Base-by-base conservation (phyloP, 2,113 vertebrate genomes). In the Corynorhinus townsendii region DNA sequence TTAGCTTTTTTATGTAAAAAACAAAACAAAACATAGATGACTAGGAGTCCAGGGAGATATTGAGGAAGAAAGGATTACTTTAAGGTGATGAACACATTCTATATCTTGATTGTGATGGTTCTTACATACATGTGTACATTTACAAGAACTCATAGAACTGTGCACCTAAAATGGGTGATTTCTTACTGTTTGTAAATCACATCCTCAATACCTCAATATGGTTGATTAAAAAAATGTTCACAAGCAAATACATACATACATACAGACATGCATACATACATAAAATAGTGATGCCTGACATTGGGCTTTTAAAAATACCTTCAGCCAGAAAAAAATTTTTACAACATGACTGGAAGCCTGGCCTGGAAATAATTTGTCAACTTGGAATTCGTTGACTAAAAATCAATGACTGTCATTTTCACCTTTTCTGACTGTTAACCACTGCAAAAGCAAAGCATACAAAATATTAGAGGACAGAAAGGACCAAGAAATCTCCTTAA, bases 371-470 rank as follows among this genome's bases (percentile, higher is more conserved):
- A 85, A 88, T 87, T 79, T 73, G 24, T 94, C 62, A 69, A 7
- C 35, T 81, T 96, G 59, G 76, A 92, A 64, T 89, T 69, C 66
- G 66, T 93, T 93, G 84, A 91, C 80, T 77, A 80, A 86, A 96
- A 91, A 91, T 90, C 64, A 88, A 87, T 64, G 54, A 91, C 10
- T 88, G 33, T 77, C 45, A 72, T 97, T 92, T 96, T 87, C 33
- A 64, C 16, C 3, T 76, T 62, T 90, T 84, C 64, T 90, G 66
- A 26, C 43, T 93, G 45, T 38, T 59, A 59, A 40, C 24, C 24
- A 76, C 3, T 30, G 28, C 1, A 62, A 38, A 86, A 93, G 14
- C 38, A 84, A 73, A 40, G 24, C 3, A 12, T 45, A 56, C 20
- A 93, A 81, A 79, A 89, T 5, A 91, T 33, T 66, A 89, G 22